Conservation (phyloP, 2,113 vertebrate genomes). For the Apeltes quadracus region DNA sequence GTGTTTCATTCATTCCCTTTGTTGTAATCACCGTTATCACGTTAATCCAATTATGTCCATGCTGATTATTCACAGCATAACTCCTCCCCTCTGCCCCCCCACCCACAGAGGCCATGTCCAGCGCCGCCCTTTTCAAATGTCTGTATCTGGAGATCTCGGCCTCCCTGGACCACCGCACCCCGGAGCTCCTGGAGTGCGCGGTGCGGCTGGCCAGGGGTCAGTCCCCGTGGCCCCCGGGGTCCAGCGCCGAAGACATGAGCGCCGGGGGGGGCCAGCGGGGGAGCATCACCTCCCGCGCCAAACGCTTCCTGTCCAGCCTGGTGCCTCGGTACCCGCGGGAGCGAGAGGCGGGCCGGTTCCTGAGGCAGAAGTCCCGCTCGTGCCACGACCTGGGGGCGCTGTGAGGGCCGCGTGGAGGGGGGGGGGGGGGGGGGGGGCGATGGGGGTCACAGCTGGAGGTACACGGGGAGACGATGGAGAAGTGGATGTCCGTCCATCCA, state of each 20-base stretch:
- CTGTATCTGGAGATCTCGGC: conserved; percentile 89
- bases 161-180: conserved; percentile 87
- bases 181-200: conserved; percentile 84
- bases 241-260: conserved; percentile 61
- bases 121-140: conserved; percentile 85
- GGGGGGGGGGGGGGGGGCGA: neutral
- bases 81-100: neutral
- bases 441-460: neutral
- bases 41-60: neutral
- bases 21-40: too few relatives aligned
- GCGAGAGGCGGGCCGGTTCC: conserved; percentile 81
- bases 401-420: conserved; percentile 45
- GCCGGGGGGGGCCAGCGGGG: conserved; percentile 78
- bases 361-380: conserved; percentile 89
- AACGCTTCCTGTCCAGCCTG: conserved; percentile 87
- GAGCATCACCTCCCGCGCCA: conserved; percentile 88
- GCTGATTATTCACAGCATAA: neutral
- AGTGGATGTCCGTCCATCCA: conserved; percentile 36
- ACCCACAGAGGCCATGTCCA: conserved; percentile 84
- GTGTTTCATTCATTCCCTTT: too few relatives aligned
- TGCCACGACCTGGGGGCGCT: conserved; percentile 88
- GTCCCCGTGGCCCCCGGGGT: conserved; percentile 73
- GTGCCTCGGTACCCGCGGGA: conserved; percentile 83
- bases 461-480: conserved; percentile 8
- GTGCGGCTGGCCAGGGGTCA: conserved; percentile 84